Conservation (phyloP, 2,888 invertebrate species). For the Odontocerum albicorne region DNA sequence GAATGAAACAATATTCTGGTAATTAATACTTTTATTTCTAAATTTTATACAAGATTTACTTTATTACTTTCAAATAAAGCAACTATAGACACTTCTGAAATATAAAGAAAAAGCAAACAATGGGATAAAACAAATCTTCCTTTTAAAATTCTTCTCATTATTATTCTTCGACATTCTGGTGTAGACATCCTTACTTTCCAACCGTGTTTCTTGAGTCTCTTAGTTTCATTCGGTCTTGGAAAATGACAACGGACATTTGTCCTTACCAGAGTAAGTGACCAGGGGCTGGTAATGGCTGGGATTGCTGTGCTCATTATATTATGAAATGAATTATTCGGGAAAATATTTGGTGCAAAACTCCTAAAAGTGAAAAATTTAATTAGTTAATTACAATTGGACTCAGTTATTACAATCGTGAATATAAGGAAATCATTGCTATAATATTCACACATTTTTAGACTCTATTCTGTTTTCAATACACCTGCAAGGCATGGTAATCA, state of each 20-base stretch:
- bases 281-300: slow-evolving; percentile 5
- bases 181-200: slow-evolving; percentile 72
- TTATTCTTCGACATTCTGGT: slow-evolving; percentile 63
- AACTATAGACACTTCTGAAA: background rate
- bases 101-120: slow-evolving; percentile 41
- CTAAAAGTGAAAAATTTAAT: no score
- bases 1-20: no score
- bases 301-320: background rate
- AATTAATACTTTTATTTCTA: no score
- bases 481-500: no score
- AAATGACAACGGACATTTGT: slow-evolving; percentile 68
- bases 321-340: slow-evolving; percentile 9
- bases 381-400: no score
- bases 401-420: no score
- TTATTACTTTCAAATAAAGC: background rate
- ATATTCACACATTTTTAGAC: no score
- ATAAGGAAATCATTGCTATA: no score
- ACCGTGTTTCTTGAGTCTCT: slow-evolving; percentile 70
- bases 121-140: slow-evolving; percentile 71
- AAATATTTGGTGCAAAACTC: slow-evolving; percentile 9
- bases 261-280: slow-evolving; percentile 38
- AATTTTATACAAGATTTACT: no score
- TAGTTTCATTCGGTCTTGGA: slow-evolving; percentile 73
- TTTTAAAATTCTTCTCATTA: slow-evolving; percentile 77
- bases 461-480: no score